phyloP scores from a whole-genome alignment of 2,113 vertebrate genomes.

The Gorsachius goisagi region DNA sequence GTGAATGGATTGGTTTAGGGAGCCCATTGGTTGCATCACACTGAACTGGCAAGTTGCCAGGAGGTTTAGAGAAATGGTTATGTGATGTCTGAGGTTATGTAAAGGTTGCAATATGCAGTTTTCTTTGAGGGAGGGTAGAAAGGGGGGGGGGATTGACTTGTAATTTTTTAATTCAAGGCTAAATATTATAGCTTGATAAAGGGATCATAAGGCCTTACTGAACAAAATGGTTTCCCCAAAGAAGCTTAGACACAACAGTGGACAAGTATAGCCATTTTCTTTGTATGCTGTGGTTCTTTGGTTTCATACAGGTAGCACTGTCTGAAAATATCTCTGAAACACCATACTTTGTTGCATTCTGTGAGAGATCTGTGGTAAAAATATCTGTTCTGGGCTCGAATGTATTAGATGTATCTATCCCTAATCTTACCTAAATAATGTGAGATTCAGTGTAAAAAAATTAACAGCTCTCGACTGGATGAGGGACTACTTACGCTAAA shows the following conservation, averaged over 20 bases:
- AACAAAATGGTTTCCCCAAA: not conserved
- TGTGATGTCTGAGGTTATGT: not conserved
- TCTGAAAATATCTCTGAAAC: not conserved
- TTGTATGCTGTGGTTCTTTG: not conserved
- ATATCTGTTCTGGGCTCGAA: not conserved
- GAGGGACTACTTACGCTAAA: not conserved
- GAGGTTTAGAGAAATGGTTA: not conserved
- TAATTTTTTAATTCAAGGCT: not conserved
- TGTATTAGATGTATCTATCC: not conserved
- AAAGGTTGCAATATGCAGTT: not conserved
- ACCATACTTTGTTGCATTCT: not conserved
- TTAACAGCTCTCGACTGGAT: not conserved
- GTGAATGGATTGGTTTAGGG: not conserved
- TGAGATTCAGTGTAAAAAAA: not conserved
- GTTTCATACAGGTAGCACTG: not conserved
- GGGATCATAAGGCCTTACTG: not conserved
- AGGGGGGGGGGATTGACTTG: fast-evolving
- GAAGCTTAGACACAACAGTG: not conserved
- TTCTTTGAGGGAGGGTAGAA: not conserved
- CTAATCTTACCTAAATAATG: not conserved
- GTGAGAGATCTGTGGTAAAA: not conserved
- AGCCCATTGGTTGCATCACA: not conserved
- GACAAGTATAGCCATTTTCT: not conserved
- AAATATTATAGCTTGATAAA: not conserved
- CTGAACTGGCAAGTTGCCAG: not conserved